Evolutionary conservation across 2,113 vertebrate genomes (phyloP).

Genomic region (Neodontobutis hainanensis): DNA sequence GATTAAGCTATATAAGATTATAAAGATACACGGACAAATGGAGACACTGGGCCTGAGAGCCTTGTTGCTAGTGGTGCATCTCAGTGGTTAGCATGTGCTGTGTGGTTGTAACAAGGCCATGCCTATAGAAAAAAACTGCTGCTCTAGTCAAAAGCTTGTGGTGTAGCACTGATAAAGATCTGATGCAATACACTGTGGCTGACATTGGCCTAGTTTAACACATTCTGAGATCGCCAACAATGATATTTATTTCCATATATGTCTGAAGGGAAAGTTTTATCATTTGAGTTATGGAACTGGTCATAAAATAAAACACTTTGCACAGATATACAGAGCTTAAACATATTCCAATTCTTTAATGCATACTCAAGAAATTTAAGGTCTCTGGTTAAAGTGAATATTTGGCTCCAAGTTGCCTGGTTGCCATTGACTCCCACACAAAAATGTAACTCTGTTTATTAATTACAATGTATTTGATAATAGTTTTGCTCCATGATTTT

Average conservation of each 20-base stretch:
- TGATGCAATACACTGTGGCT: constrained; percentile 24
- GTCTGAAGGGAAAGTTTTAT: constrained; percentile 38
- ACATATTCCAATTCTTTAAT: no score
- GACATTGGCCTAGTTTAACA: constrained; percentile 44
- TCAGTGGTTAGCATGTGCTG: constrained; percentile 22
- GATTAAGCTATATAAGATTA: constrained; percentile 27
- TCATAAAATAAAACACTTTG: constrained; percentile 13
- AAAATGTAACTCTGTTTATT: no score
- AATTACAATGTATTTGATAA: no score
- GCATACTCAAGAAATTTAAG: neutral
- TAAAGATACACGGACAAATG: constrained; percentile 27
- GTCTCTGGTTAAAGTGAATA: no score
- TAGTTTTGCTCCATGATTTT: no score
- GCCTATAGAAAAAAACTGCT: constrained; percentile 35
- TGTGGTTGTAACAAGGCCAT: constrained; percentile 41
- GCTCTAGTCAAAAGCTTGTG: constrained; percentile 9
- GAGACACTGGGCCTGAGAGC: constrained; percentile 8
- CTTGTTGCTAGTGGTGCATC: constrained; percentile 13
- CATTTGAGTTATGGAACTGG: constrained; percentile 41
- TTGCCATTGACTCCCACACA: no score
- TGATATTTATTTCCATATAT: constrained; percentile 47
- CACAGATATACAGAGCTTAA: neutral
- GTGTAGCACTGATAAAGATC: constrained; percentile 40
- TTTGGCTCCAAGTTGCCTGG: no score
- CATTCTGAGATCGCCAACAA: constrained; percentile 26